Base-by-base conservation (phyloP, 2,888 invertebrate genomes). In the Cephus spinipes region DNA sequence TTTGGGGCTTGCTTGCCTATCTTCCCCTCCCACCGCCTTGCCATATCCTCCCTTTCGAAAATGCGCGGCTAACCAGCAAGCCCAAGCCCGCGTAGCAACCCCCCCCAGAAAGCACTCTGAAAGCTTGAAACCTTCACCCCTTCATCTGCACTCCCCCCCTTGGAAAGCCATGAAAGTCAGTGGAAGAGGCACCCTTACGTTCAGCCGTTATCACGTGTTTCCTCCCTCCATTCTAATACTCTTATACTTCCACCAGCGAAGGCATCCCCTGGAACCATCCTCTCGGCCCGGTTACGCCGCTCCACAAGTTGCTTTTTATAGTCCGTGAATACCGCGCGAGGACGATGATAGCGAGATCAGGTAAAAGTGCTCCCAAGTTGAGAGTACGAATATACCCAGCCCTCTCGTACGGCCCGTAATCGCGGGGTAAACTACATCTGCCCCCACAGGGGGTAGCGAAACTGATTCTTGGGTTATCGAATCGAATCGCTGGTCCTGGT, bases 1-100 rank as follows among this genome's bases (percentile, higher is more conserved):
- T 90, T 90, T 89, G 83, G 89, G 86, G 86, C 87, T 89, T 87
- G 86, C 84, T 86, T 82, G 85, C 85, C 85, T 85, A 81, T 83
- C 83, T 82, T 83, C 79, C 11, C 73, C 71, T 73, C 40, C 71
- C 69, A 36, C 77, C 55, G 11, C 75, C 12, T 35, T 69, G 55
- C 75, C 31, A 36, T 71, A 32, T 71, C 68, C 69, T 35, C 73
- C 75, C 55, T 75, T 73, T 73, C 35, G 71, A 30, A 55, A 55
- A 55, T 55, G 9, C 55, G 55, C 55, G 55, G 55, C 55, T 23
- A 55, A 55, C 55, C 55, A 55, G 55, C 55, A 55, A 55, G 9
- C 23, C 55, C 55, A 40, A 40, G 40, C 23, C 15, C 40, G 40
- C 40, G 40, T 40, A 40, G 40, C 15, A 9, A 23, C 55, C 55